Percentiles rank a stretch among this genome's conserved stretches.
Evolutionary conservation across 2,797 vertebrate genomes (phyloP).

Genomic region (Parotocinclus haroldoi): DNA sequence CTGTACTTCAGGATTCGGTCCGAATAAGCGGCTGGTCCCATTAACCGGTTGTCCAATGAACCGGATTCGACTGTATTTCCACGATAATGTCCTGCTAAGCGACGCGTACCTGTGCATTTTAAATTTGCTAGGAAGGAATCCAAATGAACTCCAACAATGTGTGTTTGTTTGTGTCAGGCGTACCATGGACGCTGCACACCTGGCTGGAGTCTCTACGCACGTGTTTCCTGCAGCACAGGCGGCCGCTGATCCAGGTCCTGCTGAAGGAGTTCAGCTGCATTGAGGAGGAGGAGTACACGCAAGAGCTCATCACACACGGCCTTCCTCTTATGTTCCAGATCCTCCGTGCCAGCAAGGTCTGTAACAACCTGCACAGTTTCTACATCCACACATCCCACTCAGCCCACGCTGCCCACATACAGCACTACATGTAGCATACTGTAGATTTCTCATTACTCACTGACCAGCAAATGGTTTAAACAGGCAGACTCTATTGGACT

Average conservation of each 20-base stretch:
- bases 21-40: too few relatives aligned
- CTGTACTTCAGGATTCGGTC: too few relatives aligned
- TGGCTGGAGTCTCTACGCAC: slow-evolving; percentile 94
- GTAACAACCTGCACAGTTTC: slow-evolving; percentile 8
- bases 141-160: too few relatives aligned
- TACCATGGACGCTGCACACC: slow-evolving; percentile 93
- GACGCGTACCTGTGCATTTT: too few relatives aligned
- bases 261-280: slow-evolving; percentile 96
- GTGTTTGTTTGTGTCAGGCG: slow-evolving; percentile 65
- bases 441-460: slow-evolving; percentile 21
- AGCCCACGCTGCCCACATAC: slow-evolving; percentile 18
- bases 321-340: slow-evolving; percentile 97
- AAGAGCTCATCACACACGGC: slow-evolving; percentile 90
- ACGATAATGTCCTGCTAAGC: too few relatives aligned
- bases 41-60: too few relatives aligned
- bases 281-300: slow-evolving; percentile 93
- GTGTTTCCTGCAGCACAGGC: slow-evolving; percentile 89
- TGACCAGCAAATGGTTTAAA: not conserved
- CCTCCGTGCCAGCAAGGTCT: slow-evolving; percentile 92
- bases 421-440: slow-evolving; percentile 3
- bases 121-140: too few relatives aligned
- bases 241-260: slow-evolving; percentile 91
- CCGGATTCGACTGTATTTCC: too few relatives aligned
- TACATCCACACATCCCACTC: slow-evolving; percentile 30
- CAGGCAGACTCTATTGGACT: slow-evolving; percentile 23